Conservation (phyloP, 2,888 invertebrate species). For the Eulithis testata region DNA sequence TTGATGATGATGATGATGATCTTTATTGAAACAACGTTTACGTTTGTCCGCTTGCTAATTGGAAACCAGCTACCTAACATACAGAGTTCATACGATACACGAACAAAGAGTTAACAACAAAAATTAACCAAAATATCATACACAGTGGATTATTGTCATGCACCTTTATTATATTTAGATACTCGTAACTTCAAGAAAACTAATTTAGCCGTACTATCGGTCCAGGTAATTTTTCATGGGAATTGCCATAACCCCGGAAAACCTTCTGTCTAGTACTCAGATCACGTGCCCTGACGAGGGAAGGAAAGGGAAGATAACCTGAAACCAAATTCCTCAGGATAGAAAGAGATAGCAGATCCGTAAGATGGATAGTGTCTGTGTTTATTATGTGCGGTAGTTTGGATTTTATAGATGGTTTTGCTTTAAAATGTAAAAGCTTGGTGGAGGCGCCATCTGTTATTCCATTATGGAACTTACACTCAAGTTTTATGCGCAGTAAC, state of each 20-base stretch:
- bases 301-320: conserved; percentile 36
- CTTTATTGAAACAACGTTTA: too few relatives aligned
- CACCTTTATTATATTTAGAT: not conserved
- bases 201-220: conserved; percentile 59
- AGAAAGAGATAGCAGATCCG: conserved; percentile 43
- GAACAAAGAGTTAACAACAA: not conserved
- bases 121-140: not conserved
- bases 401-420: conserved; percentile 29
- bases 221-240: conserved; percentile 76
- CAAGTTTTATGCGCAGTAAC: not conserved
- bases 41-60: not conserved
- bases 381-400: conserved; percentile 33
- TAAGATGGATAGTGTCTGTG: conserved; percentile 55
- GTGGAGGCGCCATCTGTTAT: conserved; percentile 2
- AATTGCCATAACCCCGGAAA: conserved; percentile 68
- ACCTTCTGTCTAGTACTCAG: conserved; percentile 61
- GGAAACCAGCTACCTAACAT: not conserved
- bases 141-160: too few relatives aligned
- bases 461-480: not conserved
- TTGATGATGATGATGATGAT: too few relatives aligned
- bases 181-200: conserved; percentile 43
- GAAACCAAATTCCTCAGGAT: not conserved
- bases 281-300: conserved; percentile 64
- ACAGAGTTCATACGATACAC: not conserved
- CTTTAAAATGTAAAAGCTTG: conserved; percentile 23